Conservation (phyloP, 2,797 vertebrate genomes). For the Mus spretus region DNA sequence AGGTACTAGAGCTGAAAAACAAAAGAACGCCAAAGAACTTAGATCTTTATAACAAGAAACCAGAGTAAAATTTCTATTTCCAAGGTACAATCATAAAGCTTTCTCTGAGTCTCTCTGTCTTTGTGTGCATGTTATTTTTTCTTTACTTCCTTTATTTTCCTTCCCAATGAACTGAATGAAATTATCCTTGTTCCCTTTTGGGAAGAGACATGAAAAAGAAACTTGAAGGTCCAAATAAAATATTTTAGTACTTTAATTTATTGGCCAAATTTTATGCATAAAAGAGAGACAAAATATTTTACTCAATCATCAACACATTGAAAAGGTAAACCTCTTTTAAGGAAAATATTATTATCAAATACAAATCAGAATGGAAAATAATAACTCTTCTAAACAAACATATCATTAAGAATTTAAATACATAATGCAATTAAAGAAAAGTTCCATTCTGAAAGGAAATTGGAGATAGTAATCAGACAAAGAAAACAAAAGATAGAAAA, state of each 20-base stretch:
- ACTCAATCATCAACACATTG: not conserved
- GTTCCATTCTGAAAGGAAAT: not conserved
- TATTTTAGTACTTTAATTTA: not conserved
- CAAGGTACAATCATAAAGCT: not conserved
- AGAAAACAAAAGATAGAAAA: not conserved
- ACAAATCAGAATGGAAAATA: not conserved
- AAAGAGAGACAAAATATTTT: not conserved
- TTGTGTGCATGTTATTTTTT: not conserved
- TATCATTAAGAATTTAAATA: conserved; percentile 2
- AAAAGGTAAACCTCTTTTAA: not conserved
- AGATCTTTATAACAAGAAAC: conserved; percentile 15
- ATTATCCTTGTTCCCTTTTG: too few species aligned
- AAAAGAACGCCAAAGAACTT: not conserved
- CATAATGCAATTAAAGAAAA: not conserved
- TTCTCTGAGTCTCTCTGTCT: not conserved
- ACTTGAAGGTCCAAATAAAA: not conserved
- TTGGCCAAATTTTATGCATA: not conserved
- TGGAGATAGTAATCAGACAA: not conserved
- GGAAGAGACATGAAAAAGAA: not conserved
- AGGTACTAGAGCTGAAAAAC: not conserved
- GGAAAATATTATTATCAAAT: not conserved
- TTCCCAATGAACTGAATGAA: not conserved
- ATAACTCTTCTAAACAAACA: not conserved
- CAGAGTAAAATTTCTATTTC: not conserved
- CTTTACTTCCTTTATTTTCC: not conserved